Evolutionary conservation across 2,888 invertebrate genomes (phyloP), one percentile per base, ranked within the genome.

Genomic region (Polydrusus tereticollis): DNA sequence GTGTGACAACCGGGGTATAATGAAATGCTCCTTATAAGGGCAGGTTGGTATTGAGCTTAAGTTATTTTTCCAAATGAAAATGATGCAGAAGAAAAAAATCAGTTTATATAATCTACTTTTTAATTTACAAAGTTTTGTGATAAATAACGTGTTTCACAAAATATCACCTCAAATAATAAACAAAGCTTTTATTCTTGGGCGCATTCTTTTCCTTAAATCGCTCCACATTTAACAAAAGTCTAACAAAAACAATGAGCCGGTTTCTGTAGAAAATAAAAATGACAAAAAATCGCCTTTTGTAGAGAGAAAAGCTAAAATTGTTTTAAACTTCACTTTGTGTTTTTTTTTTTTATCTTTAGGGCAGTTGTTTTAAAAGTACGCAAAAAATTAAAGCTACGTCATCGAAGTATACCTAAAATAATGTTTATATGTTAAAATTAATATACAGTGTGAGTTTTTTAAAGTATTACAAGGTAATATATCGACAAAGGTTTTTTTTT

Each of bases 311-410:
- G 47, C 6, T 21, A 12, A 47, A 47, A 47, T 21, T 47, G 21
- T 47, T 23, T 47, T 21, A 47, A 47, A 47, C 47, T 47, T 21
- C n/a, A 7, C 21, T 47, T 47, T 47, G n/a, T 47, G n/a, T 20
- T 45, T 47, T 38, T 47, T 47, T 45, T 20, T 45, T 20, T 45
- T n/a, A 47, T n/a, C 21, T 12, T 6, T 3, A 8, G 10, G 47
- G 23, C 12, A 47, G 1, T 5, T 47, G 12, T 47, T 21, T 21
- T 47, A 23, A 47, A 12, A 23, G 12, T 23, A n/a, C n/a, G 23
- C 23, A 41, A 41, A 41, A 41, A 36, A n/a, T 36, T 12, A 36
- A 1, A 4, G 36, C 1, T 36, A n/a, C 36, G 36, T n/a, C 36
- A 12, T 29, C 7, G 29, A 5, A 36, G n/a, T n/a, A 8, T n/a